A percentile compares a stretch with the other conserved stretches of the same genome.
These are phyloP conservation scores for Porites cylindrica DNA, from an alignment of 92 coral and sea anemone species.

Conservation along the genomic window DNA sequence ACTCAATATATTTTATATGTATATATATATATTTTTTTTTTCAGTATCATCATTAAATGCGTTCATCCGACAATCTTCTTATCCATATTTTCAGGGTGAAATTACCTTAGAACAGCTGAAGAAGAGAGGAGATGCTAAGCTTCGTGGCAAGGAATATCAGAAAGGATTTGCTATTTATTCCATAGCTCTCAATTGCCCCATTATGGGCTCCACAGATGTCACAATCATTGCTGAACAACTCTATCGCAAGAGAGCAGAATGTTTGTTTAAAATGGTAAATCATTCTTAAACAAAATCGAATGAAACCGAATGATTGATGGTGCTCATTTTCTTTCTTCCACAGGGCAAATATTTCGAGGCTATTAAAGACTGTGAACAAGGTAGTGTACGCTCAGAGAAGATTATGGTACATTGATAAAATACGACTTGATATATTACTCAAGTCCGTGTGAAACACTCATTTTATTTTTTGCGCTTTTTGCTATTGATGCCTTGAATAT, in stretches of 20 bases:
- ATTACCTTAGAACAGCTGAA: not conserved
- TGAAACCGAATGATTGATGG: too few species aligned
- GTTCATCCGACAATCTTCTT: not conserved
- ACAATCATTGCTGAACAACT: slow-evolving; percentile 10
- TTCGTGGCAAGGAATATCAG: slow-evolving; percentile 4
- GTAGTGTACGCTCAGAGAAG: not conserved
- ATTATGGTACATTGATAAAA: too few species aligned
- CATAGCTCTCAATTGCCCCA: not conserved
- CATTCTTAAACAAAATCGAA: not conserved
- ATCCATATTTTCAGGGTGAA: not conserved
- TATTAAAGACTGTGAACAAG: slow-evolving; percentile 11
- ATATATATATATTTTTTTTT: not conserved
- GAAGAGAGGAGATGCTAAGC: slow-evolving; percentile 5
- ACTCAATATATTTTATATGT: not conserved
- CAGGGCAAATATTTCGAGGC: slow-evolving; percentile 27
- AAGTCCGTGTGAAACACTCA: too few species aligned
- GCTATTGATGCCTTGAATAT: too few species aligned
- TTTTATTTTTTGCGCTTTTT: too few species aligned
- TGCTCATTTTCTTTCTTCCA: not conserved
- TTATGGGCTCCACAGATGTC: not conserved
- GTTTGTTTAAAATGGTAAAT: slow-evolving; percentile 29
- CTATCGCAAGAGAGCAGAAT: slow-evolving; percentile 31
- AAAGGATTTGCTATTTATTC: slow-evolving; percentile 2
- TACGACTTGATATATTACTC: too few species aligned
- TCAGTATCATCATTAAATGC: not conserved